Evolutionary conservation across 2,888 invertebrate genomes (phyloP).

Genomic region (Caenorhabditis macrosperma): DNA sequence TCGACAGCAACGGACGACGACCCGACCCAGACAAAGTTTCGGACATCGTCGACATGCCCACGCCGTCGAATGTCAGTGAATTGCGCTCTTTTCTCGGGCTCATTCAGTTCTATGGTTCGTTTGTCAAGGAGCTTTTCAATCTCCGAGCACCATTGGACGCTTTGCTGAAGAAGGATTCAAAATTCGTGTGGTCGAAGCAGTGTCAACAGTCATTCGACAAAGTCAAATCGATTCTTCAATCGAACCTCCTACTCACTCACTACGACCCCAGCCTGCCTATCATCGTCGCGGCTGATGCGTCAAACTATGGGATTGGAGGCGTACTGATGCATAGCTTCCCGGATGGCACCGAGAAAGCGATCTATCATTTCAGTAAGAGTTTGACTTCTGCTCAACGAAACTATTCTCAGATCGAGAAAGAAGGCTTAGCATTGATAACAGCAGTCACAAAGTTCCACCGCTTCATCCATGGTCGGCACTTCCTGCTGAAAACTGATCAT

Average conservation of each 20-base stretch:
- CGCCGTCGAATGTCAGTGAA: slow-evolving; percentile 37
- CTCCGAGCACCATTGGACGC: slow-evolving; percentile 37
- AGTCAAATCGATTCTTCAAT: not conserved
- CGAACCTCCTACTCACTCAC: slow-evolving; percentile 49
- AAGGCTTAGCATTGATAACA: slow-evolving; percentile 80
- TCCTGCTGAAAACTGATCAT: slow-evolving; percentile 81
- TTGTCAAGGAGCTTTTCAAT: slow-evolving; percentile 21
- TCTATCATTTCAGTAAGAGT: slow-evolving; percentile 60
- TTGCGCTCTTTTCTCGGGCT: slow-evolving; percentile 55
- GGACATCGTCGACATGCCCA: no score
- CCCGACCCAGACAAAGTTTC: no score
- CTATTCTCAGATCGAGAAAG: slow-evolving; percentile 81
- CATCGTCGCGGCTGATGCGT: slow-evolving; percentile 64
- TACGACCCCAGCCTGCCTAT: slow-evolving; percentile 52
- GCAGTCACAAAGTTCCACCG: slow-evolving; percentile 81
- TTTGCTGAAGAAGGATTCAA: slow-evolving; percentile 12
- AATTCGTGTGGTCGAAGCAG: slow-evolving; percentile 18
- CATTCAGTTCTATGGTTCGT: slow-evolving; percentile 50
- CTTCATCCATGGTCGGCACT: slow-evolving; percentile 80
- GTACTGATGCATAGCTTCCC: slow-evolving; percentile 71
- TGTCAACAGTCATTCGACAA: slow-evolving; percentile 14
- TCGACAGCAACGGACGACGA: no score
- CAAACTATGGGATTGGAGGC: slow-evolving; percentile 63
- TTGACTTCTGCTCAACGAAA: slow-evolving; percentile 79
- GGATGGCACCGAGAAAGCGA: no score